Base-by-base conservation (phyloP, 1,140 invertebrate species). In the Branchinecta lynchi region DNA sequence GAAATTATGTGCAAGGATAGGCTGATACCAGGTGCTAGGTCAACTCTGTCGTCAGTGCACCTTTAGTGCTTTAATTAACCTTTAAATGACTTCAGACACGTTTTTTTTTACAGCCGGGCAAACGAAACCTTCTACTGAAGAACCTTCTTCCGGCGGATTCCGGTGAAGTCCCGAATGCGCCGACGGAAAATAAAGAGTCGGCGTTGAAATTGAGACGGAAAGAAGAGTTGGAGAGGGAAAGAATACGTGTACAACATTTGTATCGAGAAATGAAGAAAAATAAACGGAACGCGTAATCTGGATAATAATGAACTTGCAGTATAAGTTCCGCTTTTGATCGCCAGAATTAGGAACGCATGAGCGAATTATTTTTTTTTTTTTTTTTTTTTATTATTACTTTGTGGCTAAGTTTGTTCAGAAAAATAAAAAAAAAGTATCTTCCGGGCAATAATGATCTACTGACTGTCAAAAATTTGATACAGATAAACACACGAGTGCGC, bases 241-340 rank as follows among this genome's bases (percentile, higher is more conserved):
- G 51, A 60, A 60, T 60, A 15, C 51, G 51, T 60, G 51, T 60
- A 15, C 51, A 60, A 60, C 12, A 20, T 60, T 60, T 60, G 51
- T 60, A 60, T 6, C 1, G 17, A 60, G 51, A 60, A 20, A 60
- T 60, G 51, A 60, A 60, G 51, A 60, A 60, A 60, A 60, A 60
- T 60, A 60, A 60, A 60, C 32, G 32, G 32, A 32, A 32, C 32
- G 32, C 32, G 5, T 32, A 32, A 32, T 32, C 32, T 32, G 32
- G 32, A 32, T 32, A 32, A 32, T 32, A 32, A 32, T 32, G 32
- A 5, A 32, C 32, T 32, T 32, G 32, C 32, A n/a, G n/a, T n/a
- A n/a, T n/a, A n/a, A n/a, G n/a, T n/a, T n/a, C n/a, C n/a, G n/a
- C n/a, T n/a, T n/a, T n/a, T n/a, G n/a, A n/a, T n/a, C n/a, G n/a